Percentiles rank a stretch among this genome's conserved stretches.
Conservation (phyloP, 2,113 vertebrate species). For the Accipiter virgatus region DNA sequence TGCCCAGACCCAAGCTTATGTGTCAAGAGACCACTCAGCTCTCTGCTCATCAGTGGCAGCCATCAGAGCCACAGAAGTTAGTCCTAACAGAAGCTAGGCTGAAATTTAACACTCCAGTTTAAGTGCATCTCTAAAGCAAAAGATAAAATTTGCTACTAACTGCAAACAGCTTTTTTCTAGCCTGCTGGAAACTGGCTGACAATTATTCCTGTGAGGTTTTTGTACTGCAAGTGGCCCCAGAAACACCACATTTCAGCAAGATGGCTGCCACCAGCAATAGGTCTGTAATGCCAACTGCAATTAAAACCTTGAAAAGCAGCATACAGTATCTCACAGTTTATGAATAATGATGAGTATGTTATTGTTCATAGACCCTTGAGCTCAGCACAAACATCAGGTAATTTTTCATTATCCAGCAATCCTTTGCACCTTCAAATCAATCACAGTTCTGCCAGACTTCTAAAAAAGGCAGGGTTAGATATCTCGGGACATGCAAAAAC, state of each 20-base stretch:
- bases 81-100: background rate
- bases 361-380: background rate
- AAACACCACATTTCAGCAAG: background rate
- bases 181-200: background rate
- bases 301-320: constrained; percentile 6
- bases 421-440: constrained; percentile 15
- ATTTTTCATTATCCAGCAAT: constrained; percentile 8
- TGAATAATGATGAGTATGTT: background rate
- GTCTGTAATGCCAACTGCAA: background rate
- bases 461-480: background rate
- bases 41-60: background rate
- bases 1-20: background rate
- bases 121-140: background rate
- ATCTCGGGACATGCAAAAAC: background rate
- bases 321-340: background rate
- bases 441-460: background rate
- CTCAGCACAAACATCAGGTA: background rate
- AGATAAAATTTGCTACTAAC: background rate
- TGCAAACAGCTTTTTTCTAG: background rate
- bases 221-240: background rate
- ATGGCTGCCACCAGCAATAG: background rate
- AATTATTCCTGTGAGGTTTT: background rate
- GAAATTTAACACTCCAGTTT: background rate
- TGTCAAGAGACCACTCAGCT: background rate
- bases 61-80: background rate